Evolutionary conservation across 2,113 vertebrate species (phyloP).

Genomic region (Uria lomvia): DNA sequence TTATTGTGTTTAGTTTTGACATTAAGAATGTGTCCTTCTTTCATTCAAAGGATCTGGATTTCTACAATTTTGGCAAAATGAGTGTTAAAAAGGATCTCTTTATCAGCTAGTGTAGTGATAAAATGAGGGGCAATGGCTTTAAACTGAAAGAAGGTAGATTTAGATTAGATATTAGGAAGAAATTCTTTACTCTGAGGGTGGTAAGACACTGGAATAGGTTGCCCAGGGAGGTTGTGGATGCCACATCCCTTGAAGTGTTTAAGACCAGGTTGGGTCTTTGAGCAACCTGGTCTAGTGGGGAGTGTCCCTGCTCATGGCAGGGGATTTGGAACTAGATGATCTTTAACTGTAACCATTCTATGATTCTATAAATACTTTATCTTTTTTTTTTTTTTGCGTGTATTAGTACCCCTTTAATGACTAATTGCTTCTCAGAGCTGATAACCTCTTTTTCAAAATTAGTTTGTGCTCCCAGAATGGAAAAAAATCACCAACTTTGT

Average conservation of each 20-base stretch:
- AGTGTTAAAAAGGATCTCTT: neutral
- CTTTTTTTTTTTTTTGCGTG: neutral
- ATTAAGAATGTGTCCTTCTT: neutral
- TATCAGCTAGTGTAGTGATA: neutral
- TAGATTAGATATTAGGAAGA: neutral
- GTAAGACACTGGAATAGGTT: neutral
- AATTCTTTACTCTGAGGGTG: neutral
- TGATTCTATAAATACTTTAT: neutral
- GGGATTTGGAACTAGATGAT: neutral
- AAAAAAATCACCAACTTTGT: neutral
- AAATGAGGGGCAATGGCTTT: neutral
- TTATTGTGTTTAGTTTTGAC: neutral
- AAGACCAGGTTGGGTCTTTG: neutral
- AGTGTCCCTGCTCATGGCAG: neutral
- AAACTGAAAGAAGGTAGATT: neutral
- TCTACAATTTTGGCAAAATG: neutral
- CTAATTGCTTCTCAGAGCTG: neutral
- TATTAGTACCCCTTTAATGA: neutral
- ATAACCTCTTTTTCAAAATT: neutral
- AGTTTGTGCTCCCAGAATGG: neutral
- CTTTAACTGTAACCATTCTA: neutral
- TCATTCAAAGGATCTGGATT: neutral
- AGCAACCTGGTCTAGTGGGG: neutral
- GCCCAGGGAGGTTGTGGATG: neutral
- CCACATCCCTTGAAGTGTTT: neutral